phyloP scores from a whole-genome alignment of 2,888 invertebrate species.

The Nymphalis c-album region DNA sequence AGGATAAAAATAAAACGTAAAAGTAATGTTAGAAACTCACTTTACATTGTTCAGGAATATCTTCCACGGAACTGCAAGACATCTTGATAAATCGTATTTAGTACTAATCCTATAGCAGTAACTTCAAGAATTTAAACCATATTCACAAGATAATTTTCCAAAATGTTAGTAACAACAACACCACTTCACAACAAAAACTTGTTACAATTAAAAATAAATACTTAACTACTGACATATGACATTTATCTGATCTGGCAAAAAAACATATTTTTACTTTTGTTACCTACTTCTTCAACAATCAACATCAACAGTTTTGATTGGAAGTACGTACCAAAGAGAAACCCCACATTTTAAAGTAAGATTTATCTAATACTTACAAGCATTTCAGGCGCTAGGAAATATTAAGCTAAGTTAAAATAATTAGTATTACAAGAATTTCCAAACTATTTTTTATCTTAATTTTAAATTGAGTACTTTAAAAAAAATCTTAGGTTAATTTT shows the following conservation, averaged over 20 bases:
- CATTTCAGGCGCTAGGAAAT: too few species aligned
- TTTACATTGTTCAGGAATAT: constrained; percentile 71
- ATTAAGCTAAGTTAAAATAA: too few species aligned
- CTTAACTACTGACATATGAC: neutral
- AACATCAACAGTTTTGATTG: too few species aligned
- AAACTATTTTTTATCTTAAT: too few species aligned
- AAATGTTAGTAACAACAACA: constrained; percentile 26
- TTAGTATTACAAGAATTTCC: too few species aligned
- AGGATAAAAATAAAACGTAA: constrained; percentile 40
- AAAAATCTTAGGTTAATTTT: too few species aligned
- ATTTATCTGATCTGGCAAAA: constrained; percentile 1
- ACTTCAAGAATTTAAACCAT: constrained; percentile 20
- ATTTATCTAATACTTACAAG: too few species aligned
- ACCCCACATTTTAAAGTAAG: too few species aligned
- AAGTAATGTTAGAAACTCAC: constrained; percentile 48
- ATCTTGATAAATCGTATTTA: constrained; percentile 45
- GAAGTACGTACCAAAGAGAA: too few species aligned
- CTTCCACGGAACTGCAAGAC: constrained; percentile 74
- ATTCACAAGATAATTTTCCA: constrained; percentile 22
- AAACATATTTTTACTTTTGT: neutral
- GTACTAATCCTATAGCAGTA: neutral
- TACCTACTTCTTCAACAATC: too few species aligned
- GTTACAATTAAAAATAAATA: neutral
- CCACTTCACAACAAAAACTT: neutral
- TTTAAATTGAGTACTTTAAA: too few species aligned